These are phyloP conservation scores for Cyclina sinensis DNA, from an alignment of 1,140 invertebrate genomes.

Conservation along the genomic window DNA sequence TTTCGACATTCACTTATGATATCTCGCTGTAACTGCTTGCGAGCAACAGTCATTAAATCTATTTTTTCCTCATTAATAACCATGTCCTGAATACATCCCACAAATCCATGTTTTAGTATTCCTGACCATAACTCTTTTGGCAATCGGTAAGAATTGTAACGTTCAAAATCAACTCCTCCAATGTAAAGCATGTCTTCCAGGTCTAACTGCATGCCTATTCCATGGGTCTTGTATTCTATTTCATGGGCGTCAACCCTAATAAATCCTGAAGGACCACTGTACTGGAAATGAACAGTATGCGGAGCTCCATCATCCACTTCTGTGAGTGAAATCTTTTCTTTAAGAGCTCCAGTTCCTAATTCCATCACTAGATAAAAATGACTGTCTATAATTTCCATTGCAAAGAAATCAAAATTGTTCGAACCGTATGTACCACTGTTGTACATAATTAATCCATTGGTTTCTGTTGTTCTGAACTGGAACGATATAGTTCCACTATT, in stretches of 20 bases:
- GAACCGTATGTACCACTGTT: constrained; percentile 88
- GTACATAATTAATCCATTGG: constrained; percentile 97
- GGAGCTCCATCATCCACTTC: constrained; percentile 95
- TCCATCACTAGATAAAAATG: constrained; percentile 97
- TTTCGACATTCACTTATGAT: constrained; percentile 79
- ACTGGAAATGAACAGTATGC: constrained; percentile 92
- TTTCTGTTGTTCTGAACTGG: constrained; percentile 95
- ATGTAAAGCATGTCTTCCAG: constrained; percentile 94
- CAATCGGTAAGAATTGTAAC: constrained; percentile 88
- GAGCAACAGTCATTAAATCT: constrained; percentile 95
- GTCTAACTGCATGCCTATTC: constrained; percentile 90
- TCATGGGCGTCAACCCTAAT: constrained; percentile 96
- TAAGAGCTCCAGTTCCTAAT: constrained; percentile 95
- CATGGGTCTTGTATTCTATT: constrained; percentile 95
- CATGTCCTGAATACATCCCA: constrained; percentile 98
- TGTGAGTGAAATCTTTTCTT: constrained; percentile 88
- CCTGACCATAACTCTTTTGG: constrained; percentile 97
- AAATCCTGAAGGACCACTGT: constrained; percentile 91
- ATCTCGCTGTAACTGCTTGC: constrained; percentile 94
- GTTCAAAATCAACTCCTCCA: constrained; percentile 89
- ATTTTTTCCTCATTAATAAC: constrained; percentile 96
- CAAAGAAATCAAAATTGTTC: constrained; percentile 94
- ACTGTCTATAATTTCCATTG: constrained; percentile 97
- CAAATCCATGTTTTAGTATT: constrained; percentile 95
- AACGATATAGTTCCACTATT: constrained; percentile 95